Conservation (phyloP, 2,797 vertebrate genomes). For the Tokudaia muenninki region DNA sequence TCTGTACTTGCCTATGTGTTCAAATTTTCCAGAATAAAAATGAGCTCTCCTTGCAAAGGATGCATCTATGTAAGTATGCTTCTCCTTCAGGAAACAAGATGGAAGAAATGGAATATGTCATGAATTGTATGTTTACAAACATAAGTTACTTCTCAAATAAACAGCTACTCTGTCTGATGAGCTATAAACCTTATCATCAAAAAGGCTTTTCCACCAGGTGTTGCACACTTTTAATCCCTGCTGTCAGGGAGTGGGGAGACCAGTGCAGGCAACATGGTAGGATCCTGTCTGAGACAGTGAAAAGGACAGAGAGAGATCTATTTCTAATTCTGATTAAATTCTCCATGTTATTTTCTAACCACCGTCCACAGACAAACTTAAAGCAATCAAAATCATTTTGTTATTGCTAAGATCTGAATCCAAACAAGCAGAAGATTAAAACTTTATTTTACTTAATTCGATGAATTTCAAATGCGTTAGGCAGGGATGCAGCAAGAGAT, state of each 20-base stretch:
- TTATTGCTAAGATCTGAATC: slow-evolving; percentile 35
- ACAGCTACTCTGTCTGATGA: too few relatives aligned
- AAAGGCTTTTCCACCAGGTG: neutral
- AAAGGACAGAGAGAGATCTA: neutral
- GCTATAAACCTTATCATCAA: neutral
- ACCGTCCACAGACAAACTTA: neutral
- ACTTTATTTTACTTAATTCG: slow-evolving; percentile 64
- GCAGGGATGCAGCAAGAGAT: slow-evolving; percentile 47
- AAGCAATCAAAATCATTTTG: slow-evolving; percentile 49
- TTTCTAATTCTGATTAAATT: slow-evolving; percentile 12
- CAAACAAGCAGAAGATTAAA: slow-evolving; percentile 40
- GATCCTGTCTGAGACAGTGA: neutral
- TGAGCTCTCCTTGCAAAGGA: neutral
- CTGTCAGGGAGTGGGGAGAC: neutral
- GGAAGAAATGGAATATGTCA: neutral
- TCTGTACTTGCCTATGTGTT: neutral
- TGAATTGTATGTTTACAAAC: neutral
- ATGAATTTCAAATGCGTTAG: slow-evolving; percentile 69
- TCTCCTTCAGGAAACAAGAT: neutral
- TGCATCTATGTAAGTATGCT: neutral
- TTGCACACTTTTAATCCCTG: neutral
- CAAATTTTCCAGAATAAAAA: slow-evolving; percentile 17
- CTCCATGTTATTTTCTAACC: neutral
- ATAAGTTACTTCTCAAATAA: neutral
- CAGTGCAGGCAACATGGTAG: neutral